These are phyloP conservation scores for Emydura subglobosa DNA, from an alignment of 2,113 vertebrate species.

Conservation along the genomic window DNA sequence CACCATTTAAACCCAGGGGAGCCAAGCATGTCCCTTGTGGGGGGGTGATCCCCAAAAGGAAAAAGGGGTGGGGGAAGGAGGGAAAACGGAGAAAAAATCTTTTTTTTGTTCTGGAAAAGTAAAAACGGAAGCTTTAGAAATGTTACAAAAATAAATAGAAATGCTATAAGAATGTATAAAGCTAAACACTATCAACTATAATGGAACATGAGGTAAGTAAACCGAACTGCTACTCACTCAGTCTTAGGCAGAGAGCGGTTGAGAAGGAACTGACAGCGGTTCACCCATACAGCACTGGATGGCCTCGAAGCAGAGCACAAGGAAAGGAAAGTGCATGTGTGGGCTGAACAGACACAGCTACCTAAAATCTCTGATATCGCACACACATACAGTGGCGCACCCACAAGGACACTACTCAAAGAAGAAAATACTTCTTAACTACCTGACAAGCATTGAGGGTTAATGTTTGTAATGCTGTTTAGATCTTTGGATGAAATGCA, in stretches of 20 bases:
- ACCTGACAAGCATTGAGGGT: constrained; percentile 8
- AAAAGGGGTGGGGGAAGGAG: too few species aligned
- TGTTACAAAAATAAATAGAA: not conserved
- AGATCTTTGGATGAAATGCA: not conserved
- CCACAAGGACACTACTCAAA: not conserved
- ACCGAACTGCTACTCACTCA: not conserved
- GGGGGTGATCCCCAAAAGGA: not conserved
- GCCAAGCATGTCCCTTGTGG: too few species aligned
- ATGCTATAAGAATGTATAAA: too few species aligned
- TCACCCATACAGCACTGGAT: not conserved
- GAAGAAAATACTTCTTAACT: constrained; percentile 57
- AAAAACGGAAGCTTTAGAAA: not conserved
- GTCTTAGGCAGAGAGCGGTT: not conserved
- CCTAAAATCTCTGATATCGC: not conserved
- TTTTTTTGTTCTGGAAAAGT: not conserved
- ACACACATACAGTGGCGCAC: not conserved
- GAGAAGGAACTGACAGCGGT: not conserved
- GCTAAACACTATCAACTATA: not conserved
- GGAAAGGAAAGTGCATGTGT: not conserved
- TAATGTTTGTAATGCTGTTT: not conserved
- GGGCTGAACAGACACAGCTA: not conserved
- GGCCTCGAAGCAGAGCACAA: not conserved
- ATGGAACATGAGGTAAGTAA: not conserved
- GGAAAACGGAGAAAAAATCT: not conserved
- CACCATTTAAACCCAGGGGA: not conserved